Conservation (phyloP, 2,888 invertebrate genomes). For the Dinocampus coccinellae region DNA sequence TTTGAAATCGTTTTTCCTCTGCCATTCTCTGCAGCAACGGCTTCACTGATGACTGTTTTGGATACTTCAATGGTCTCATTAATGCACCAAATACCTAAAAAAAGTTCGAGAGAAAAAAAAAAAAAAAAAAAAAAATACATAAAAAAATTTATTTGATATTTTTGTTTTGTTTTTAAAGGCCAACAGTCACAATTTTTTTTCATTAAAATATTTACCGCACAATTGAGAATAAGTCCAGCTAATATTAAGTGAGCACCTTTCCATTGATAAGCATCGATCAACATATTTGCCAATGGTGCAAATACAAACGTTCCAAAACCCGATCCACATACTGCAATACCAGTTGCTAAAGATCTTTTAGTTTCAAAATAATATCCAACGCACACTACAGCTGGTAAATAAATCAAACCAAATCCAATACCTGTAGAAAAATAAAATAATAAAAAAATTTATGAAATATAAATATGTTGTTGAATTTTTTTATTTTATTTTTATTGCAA, state of each 20-base stretch:
- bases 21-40: constrained; percentile 92
- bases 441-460: no score
- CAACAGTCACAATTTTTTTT: no score
- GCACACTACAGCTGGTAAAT: constrained; percentile 95
- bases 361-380: constrained; percentile 98
- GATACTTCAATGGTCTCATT: constrained; percentile 85
- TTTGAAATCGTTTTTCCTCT: constrained; percentile 90
- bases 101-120: no score
- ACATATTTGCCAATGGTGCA: constrained; percentile 87
- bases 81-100: constrained; percentile 78
- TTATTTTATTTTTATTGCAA: not conserved
- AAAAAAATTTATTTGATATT: constrained; percentile 10
- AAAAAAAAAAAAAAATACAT: constrained; percentile 57
- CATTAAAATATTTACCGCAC: constrained; percentile 72
- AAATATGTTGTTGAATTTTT: not conserved
- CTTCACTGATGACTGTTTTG: constrained; percentile 81
- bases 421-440: no score
- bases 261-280: constrained; percentile 86
- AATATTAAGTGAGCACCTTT: constrained; percentile 90
- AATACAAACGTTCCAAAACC: constrained; percentile 96
- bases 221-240: constrained; percentile 93
- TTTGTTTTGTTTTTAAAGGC: not conserved
- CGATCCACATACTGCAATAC: constrained; percentile 95
- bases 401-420: constrained; percentile 93
- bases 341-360: constrained; percentile 93